Percentiles rank a stretch among this genome's conserved stretches.
These are phyloP conservation scores for Cerceris rybyensis DNA, from an alignment of 2,888 invertebrate species.

Conservation along the genomic window DNA sequence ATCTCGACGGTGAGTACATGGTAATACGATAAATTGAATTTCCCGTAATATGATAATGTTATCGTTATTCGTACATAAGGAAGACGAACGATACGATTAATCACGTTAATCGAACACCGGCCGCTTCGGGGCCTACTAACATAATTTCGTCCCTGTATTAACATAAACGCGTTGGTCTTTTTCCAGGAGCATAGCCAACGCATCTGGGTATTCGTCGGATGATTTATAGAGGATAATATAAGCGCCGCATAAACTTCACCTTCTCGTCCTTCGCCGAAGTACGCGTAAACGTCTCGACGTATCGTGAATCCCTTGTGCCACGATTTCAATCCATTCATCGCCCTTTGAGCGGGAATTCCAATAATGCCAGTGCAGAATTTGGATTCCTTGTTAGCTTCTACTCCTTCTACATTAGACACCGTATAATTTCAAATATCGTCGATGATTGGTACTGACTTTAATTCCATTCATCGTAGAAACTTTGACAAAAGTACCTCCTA, in stretches of 20 bases:
- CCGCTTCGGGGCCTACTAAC: constrained; percentile 42
- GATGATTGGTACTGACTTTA: too few species aligned
- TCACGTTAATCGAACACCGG: constrained; percentile 48
- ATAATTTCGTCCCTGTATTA: constrained; percentile 56
- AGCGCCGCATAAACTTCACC: constrained; percentile 37
- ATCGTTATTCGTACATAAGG: constrained; percentile 51
- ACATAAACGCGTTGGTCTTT: constrained; percentile 49
- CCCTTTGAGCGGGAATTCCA: not conserved
- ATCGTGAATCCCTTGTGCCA: not conserved
- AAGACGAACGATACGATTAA: constrained; percentile 66
- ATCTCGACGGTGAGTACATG: constrained; percentile 31
- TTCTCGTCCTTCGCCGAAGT: constrained; percentile 26
- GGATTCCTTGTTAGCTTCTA: too few species aligned
- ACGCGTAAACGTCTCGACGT: constrained; percentile 2
- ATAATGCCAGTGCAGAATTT: too few species aligned
- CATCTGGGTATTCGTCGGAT: constrained; percentile 35
- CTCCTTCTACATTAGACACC: too few species aligned
- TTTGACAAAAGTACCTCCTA: too few species aligned
- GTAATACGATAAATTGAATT: constrained; percentile 62
- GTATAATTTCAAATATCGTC: too few species aligned
- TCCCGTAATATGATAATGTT: constrained; percentile 65
- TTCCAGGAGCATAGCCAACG: constrained; percentile 15
- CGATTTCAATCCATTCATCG: constrained; percentile 13
- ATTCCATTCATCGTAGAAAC: too few species aligned
- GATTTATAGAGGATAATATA: constrained; percentile 57